Base-by-base conservation (phyloP, 2,113 vertebrate genomes). In the Gnathonemus longibarbis region DNA sequence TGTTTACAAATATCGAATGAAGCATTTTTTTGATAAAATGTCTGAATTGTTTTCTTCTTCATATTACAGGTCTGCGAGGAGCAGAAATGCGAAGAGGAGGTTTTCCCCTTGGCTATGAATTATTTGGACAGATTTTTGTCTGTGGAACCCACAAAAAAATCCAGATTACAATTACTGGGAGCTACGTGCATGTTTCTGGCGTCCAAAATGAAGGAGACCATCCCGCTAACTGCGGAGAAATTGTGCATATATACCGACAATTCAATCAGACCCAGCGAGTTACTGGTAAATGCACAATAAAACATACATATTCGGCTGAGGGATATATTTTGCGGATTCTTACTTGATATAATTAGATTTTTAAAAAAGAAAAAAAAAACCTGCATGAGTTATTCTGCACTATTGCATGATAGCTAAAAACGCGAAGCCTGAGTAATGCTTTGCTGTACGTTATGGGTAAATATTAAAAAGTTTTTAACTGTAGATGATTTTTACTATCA, bases 141-240 rank as follows among this genome's bases (percentile, higher is more conserved):
- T 39, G 97, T 99, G 80, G 97, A 99, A 94, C 96, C 97, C 87
- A 96, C 97, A 91, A 97, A 96, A 94, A 99, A 99, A 94, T 97
- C 95, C 91, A 95, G 97, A 90, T 96, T 99, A 93, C 98, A 99
- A 95, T 96, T 99, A 93, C 96, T 99, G 84, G 98, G 98, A 94
- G 98, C 98, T 88, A 96, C 98, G 56, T 99, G 98, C 95, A 99
- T 99, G 98, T 99, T 99, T 94, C 96, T 99, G 93, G 98, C 98
- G 89, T 99, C 98, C 84, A 99, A 99, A 96, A 99, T 99, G 98
- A 99, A 99, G 97, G 98, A 99, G 94, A 99, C 98, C 5, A 97
- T 99, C 91, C 98, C 98, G 89, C 93, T 99, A 93, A 99, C 98
- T 9, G 98, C 98, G 3, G 98, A 99, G 94, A 99, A 99, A 94